Evolutionary conservation across 2,797 vertebrate genomes (phyloP), one percentile per base, ranked within the genome.

Genomic region (Astyanax mexicanus): DNA sequence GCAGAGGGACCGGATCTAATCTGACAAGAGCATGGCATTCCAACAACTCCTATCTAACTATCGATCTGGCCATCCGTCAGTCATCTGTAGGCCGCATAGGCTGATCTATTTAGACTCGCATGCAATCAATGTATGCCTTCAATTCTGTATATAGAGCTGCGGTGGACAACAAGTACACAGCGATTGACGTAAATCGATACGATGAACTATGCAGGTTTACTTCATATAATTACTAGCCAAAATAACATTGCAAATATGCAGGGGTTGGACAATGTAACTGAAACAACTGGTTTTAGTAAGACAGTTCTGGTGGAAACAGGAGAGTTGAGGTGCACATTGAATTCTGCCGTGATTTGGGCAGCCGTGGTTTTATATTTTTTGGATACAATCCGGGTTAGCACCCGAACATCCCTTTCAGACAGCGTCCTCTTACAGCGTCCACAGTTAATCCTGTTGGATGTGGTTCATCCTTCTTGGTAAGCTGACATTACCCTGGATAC

Each of bases 1-100:
- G 87, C 80, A 81, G 87, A 82, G 75, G 45, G 51, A 11, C 13
- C 79, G 78, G 85, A 88, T 90, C 84, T 78, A 88, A 57, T 77
- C 66, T 84, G 80, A 60, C 67, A 54, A 57, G 29, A 38, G 45
- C 54, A 49, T 21, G 47, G 19, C 51, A 49, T 60, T 49, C 40
- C 25, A 73, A 38, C 55, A 68, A 19, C 49, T 47, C 27, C 47
- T 44, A 72, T 68, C 44, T 65, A 69, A 61, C 66, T 69, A 76
- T 76, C 40, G 66, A 76, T 69, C 74, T 57, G 5, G 6, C 12
- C 1, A 11, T 15, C 74, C 54, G 57, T 69, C 74, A 69, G 19
- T 58, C 61, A 42, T 19, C 40, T 29, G 37, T 71, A 55, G 15
- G 45, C 54, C 15, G 6, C 15, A 49, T 13, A 29, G 47, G 35